Conservation (phyloP, 2,113 vertebrate genomes). For the Nesogale talazaci region DNA sequence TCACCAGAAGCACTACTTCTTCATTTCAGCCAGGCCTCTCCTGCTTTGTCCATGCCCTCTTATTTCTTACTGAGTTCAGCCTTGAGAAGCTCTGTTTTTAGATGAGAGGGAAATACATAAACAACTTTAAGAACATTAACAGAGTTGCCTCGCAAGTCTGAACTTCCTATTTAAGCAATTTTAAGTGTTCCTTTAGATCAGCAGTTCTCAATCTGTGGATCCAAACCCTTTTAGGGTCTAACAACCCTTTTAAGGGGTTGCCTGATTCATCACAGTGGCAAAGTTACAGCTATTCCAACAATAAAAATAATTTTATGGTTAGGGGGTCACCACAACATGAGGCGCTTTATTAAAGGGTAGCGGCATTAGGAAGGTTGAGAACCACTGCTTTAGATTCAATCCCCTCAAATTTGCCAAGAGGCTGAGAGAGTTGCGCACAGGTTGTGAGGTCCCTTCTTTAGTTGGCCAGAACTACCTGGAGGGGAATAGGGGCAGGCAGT, state of each 20-base stretch:
- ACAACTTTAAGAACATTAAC: not conserved
- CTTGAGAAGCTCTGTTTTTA: not conserved
- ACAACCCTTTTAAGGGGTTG: too few species aligned
- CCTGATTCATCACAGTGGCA: too few species aligned
- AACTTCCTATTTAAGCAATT: not conserved
- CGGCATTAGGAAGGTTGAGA: too few species aligned
- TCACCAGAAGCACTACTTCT: not conserved
- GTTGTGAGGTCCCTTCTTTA: not conserved
- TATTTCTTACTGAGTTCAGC: not conserved
- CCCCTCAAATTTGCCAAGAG: not conserved
- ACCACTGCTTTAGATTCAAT: not conserved
- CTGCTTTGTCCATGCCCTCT: not conserved
- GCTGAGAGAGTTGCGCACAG: not conserved
- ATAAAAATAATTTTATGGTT: too few species aligned
- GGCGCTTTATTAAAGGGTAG: too few species aligned
- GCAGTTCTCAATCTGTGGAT: too few species aligned
- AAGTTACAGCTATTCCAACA: too few species aligned
- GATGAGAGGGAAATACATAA: not conserved
- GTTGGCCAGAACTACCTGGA: not conserved
- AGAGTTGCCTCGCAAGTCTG: not conserved
- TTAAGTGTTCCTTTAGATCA: not conserved
- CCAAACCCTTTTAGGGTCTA: too few species aligned
- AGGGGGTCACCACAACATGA: too few species aligned
- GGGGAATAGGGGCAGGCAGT: not conserved
- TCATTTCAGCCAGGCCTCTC: not conserved